phyloP scores from a whole-genome alignment of 2,113 vertebrate species.

The Murina feae region DNA sequence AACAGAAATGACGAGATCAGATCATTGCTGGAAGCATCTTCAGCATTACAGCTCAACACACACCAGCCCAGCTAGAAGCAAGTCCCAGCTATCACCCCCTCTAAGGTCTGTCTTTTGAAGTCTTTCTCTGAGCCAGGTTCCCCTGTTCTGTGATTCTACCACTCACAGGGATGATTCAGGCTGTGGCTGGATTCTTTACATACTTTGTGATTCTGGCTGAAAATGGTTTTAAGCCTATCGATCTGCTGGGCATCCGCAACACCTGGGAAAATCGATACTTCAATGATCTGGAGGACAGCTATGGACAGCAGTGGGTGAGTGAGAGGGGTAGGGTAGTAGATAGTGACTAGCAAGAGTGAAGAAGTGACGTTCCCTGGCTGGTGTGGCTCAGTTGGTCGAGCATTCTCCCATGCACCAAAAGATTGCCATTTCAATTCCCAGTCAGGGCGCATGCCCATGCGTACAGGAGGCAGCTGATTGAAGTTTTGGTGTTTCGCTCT shows the following conservation, averaged over 20 bases:
- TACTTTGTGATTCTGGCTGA: conserved; percentile 71
- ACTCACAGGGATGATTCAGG: conserved; percentile 89
- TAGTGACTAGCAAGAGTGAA: not conserved
- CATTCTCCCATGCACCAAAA: not conserved
- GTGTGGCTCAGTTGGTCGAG: not conserved
- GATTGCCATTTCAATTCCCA: not conserved
- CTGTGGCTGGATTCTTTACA: conserved; percentile 77
- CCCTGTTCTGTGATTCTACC: not conserved
- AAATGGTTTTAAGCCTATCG: conserved; percentile 59
- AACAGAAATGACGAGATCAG: not conserved
- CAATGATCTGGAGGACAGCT: conserved; percentile 85
- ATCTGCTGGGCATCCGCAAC: conserved; percentile 54
- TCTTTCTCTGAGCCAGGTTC: not conserved
- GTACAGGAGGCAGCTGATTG: not conserved
- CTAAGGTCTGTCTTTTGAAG: not conserved
- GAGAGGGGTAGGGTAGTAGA: not conserved
- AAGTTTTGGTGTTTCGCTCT: not conserved
- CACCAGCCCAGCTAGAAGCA: not conserved
- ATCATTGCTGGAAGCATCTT: not conserved
- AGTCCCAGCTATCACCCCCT: not conserved
- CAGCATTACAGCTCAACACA: not conserved
- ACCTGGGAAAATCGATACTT: not conserved
- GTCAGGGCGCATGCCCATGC: not conserved
- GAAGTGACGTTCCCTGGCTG: not conserved
- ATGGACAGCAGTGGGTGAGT: conserved; percentile 94